A percentile compares a stretch with the other conserved stretches of the same genome.
Conservation (phyloP, 2,888 invertebrate genomes). For the Boloria euphrosyne region DNA sequence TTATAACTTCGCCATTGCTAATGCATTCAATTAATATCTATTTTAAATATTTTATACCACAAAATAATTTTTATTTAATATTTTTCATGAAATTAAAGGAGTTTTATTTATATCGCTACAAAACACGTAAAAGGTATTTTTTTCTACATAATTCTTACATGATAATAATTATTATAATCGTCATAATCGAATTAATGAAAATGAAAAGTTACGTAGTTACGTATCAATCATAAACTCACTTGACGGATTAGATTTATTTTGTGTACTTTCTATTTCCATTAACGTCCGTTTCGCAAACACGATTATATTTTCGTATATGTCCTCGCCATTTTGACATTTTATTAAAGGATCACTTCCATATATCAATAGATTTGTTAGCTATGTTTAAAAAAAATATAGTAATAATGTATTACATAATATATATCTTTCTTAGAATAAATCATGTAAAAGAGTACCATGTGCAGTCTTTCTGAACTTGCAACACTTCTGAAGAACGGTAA, state of each 20-base stretch:
- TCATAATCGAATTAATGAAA: too few relatives aligned
- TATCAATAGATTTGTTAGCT: conserved; percentile 65
- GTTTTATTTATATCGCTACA: too few relatives aligned
- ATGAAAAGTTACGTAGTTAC: too few relatives aligned
- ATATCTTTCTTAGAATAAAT: background rate
- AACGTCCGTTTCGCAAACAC: conserved; percentile 52
- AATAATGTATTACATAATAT: background rate
- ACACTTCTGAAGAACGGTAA: conserved; percentile 55
- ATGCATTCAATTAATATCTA: too few relatives aligned
- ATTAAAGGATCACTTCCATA: conserved; percentile 67
- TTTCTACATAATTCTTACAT: too few relatives aligned
- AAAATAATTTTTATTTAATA: too few relatives aligned
- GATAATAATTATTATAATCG: too few relatives aligned
- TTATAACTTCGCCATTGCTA: background rate
- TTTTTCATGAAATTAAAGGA: too few relatives aligned
- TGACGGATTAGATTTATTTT: conserved; percentile 29
- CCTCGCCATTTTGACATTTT: conserved; percentile 55
- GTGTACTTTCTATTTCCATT: conserved; percentile 40
- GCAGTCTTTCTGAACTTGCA: conserved; percentile 49
- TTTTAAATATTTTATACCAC: too few relatives aligned
- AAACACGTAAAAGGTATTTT: too few relatives aligned
- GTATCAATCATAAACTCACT: conserved; percentile 22
- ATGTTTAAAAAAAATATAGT: conserved; percentile 35
- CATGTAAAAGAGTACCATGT: conserved; percentile 49
- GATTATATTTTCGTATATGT: conserved; percentile 60